These are phyloP conservation scores for Rhincodon typus DNA, from an alignment of 2,797 vertebrate genomes.

Conservation along the genomic window DNA sequence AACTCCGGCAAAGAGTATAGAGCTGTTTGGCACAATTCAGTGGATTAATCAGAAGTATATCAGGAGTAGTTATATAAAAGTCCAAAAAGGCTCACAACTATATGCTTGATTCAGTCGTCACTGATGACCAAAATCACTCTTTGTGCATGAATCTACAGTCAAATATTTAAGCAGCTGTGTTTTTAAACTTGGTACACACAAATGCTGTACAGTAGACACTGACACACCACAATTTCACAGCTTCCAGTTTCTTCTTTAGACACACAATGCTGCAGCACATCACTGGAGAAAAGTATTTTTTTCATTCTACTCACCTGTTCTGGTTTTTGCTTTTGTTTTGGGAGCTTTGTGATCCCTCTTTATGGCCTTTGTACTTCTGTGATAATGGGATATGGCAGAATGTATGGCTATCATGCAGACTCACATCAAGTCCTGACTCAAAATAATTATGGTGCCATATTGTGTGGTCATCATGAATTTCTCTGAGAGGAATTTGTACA, in stretches of 20 bases:
- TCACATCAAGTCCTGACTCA: not conserved
- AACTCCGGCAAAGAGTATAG: not conserved
- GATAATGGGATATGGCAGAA: slow-evolving; percentile 11
- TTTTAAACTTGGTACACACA: not conserved
- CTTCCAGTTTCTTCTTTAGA: not conserved
- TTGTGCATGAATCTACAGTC: not conserved
- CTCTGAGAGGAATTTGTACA: slow-evolving; percentile 19
- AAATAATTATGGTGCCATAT: slow-evolving; percentile 21
- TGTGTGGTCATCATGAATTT: slow-evolving; percentile 29
- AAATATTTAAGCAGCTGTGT: not conserved
- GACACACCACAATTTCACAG: not conserved
- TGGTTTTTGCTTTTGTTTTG: not conserved
- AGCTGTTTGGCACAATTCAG: not conserved
- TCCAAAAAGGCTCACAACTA: not conserved
- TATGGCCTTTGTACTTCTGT: not conserved
- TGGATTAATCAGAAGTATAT: not conserved
- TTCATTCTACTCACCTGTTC: too few relatives aligned
- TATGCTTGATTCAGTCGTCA: not conserved
- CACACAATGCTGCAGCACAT: not conserved
- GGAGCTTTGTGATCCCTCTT: not conserved
- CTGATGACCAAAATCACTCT: not conserved
- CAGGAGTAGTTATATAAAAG: not conserved
- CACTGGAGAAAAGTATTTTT: not conserved
- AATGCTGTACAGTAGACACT: not conserved
- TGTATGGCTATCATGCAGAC: not conserved